phyloP scores from a whole-genome alignment of 1,140 invertebrate genomes.

The Anoplolepis gracilipes region DNA sequence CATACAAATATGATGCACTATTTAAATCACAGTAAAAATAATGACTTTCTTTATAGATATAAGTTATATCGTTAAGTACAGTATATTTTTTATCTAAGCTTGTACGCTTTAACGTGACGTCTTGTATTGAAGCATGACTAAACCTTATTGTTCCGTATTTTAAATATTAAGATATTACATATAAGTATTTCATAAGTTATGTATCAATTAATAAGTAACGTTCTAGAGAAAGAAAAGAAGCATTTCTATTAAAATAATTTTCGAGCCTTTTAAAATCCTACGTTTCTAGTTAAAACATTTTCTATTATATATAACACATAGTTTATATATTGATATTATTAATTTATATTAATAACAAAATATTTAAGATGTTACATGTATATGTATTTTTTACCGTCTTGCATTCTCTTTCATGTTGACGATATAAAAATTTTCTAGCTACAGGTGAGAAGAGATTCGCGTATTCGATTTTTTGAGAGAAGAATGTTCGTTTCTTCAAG shows the following conservation, averaged over 20 bases:
- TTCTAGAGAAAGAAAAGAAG: background rate
- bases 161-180: constrained; percentile 3
- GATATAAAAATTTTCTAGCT: background rate
- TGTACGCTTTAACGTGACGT: constrained; percentile 10
- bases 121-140: constrained; percentile 38
- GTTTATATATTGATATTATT: background rate
- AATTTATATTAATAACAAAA: constrained; percentile 11
- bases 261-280: background rate
- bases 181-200: background rate
- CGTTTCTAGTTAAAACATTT: too few relatives aligned
- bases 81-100: constrained; percentile 7
- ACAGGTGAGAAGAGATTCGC: background rate
- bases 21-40: constrained; percentile 23
- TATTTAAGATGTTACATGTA: background rate
- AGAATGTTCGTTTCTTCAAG: background rate
- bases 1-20: constrained; percentile 28
- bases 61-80: background rate
- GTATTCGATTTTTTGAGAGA: background rate
- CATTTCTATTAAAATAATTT: constrained; percentile 6
- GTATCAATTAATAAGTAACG: constrained; percentile 4
- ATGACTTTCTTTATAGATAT: constrained; percentile 13
- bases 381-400: background rate
- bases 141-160: background rate
- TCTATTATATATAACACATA: background rate
- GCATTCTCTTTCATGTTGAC: background rate